Evolutionary conservation across 2,888 invertebrate species (phyloP), one percentile per base, ranked within the genome.

Genomic region (Andricus quercusramuli): DNA sequence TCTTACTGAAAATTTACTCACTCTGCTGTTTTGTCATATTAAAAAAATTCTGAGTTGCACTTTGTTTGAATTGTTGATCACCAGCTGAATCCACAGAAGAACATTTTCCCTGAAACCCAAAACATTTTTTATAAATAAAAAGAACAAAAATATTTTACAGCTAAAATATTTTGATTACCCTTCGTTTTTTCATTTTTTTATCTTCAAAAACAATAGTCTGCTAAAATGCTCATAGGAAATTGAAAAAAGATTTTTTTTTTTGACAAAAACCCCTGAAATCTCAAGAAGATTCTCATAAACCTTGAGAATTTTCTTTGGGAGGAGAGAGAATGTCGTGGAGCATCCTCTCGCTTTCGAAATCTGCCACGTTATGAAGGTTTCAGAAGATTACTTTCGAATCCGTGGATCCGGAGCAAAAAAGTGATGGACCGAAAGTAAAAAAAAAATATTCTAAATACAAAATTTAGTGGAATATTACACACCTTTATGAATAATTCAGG

Each of bases 11-110:
- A 62, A 62, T 17, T n/a, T 44, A 65, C 77, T 78, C 32, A 78
- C 77, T 62, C 25, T 64, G 65, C 11, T 78, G 41, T 44, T 78
- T 78, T 29, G 77, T 44, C 77, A 78, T 78, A 65, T 44, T 47
- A 65, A 20, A 44, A 15, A 29, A 65, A 51, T 65, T 74, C n/a
- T n/a, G n/a, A 47, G 20, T 6, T 11, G 22, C 17, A 15, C 13
- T 56, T 8, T 32, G 20, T 20, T n/a, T 25, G 2, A 32, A 32
- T 74, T 51, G 29, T 13, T 74, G 74, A 74, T 56, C 56, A 70
- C 2, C 47, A 47, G 15, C 22, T 29, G 47, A 29, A 13, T 13
- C 74, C 9, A 56, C 5, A 25, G 9, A 11, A 11, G 29, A 74
- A 9, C 74, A 74, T 74, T 17, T 47, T 74, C 9, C 32, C 74